Evolutionary conservation across 2,797 vertebrate genomes (phyloP), one percentile per base, ranked within the genome.

Genomic region (Anisognathus igniventris): DNA sequence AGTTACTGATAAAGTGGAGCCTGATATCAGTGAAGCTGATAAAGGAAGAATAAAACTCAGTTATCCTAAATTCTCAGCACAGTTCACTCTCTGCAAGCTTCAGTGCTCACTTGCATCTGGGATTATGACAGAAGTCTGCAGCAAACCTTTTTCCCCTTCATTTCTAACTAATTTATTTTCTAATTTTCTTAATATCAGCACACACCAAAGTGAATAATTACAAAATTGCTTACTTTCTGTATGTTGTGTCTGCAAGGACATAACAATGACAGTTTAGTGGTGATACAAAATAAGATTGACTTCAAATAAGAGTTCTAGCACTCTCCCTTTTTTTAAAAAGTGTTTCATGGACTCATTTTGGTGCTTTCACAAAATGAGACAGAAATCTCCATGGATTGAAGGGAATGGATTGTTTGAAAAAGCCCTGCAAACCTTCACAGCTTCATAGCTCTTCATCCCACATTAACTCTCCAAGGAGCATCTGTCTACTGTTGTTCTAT

Each of bases 121-220:
- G 88, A 94, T 90, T 87, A 84, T 2, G 6, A 64, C 9, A 53
- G 47, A 80, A 77, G 21, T 88, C 50, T 88, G 56, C 64, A 88
- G 53, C 39, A 94, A 93, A 68, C 44, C 21, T 40, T 76, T 89
- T 86, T 3, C 73, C 73, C 44, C 39, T 80, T 28, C n/a, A 84
- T 93, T 96, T 94, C 54, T 60, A 84, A 84, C 57, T 78, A 66
- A 83, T 96, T 93, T 86, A 65, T 94, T 96, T 95, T 88, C 77
- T 54, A 66, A 92, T 96, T 94, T 97, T 91, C 67, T 77, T 96
- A 80, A 67, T 95, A 92, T 72, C 54, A 47, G n/a, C 37, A 71
- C 40, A 88, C 33, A 68, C 12, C 21, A 6, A 82, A 89, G 30
- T 44, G 51, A 72, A 13, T 88, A 66, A 84, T 95, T 88, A 56